These are phyloP conservation scores for Porphyrio hochstetteri DNA, from an alignment of 2,113 vertebrate species.

Conservation along the genomic window DNA sequence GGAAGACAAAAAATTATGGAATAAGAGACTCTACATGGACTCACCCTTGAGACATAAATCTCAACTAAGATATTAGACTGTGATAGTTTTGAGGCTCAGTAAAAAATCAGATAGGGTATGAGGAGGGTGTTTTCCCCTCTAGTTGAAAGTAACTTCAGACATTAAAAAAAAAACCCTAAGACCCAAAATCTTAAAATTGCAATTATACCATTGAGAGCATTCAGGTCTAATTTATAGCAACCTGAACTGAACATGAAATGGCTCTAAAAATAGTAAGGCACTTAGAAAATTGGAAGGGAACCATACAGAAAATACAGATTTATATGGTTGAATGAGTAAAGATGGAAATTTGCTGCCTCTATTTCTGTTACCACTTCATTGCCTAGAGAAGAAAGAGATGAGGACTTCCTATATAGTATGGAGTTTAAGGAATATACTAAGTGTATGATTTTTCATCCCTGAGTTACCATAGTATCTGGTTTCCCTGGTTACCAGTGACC, in stretches of 20 bases:
- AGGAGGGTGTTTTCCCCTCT: fast-evolving
- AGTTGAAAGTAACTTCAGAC: neutral
- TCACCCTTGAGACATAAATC: neutral
- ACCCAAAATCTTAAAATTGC: neutral
- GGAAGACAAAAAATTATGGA: neutral
- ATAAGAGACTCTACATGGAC: neutral
- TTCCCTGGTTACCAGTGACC: constrained; percentile 81
- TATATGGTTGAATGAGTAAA: neutral
- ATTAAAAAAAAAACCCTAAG: neutral
- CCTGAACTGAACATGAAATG: neutral
- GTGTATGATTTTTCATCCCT: constrained; percentile 47
- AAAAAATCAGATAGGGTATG: neutral
- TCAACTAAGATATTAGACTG: neutral
- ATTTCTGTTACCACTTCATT: constrained; percentile 26
- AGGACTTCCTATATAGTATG: constrained; percentile 22
- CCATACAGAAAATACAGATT: neutral
- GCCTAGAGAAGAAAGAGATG: constrained; percentile 16
- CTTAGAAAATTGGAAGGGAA: neutral
- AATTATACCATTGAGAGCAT: neutral
- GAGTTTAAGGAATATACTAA: constrained; percentile 35
- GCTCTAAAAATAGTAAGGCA: neutral
- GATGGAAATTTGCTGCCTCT: neutral
- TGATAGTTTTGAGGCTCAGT: neutral
- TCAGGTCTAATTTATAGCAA: neutral
- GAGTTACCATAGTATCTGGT: constrained; percentile 80